A percentile compares a stretch with the other conserved stretches of the same genome.
These are phyloP conservation scores for Zelostemma sp. DNA, from an alignment of 1,140 invertebrate species.

Conservation along the genomic window DNA sequence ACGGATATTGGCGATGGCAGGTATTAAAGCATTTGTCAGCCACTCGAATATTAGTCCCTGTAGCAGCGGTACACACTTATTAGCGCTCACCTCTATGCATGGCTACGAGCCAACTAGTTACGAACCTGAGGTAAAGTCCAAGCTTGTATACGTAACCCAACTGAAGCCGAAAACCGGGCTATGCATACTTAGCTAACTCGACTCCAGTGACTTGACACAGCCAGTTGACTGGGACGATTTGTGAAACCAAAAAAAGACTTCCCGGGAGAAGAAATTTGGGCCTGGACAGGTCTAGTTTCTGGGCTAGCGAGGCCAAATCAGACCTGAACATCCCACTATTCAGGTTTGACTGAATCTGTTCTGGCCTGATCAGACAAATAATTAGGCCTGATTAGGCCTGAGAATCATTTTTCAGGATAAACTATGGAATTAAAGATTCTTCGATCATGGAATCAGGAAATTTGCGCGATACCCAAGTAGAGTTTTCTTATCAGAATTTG, in stretches of 20 bases:
- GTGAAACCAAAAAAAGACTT: constrained; percentile 7
- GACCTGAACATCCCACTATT: no score
- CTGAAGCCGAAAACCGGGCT: constrained; percentile 40
- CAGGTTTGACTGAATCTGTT: no score
- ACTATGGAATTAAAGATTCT: no score
- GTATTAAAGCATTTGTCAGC: constrained; percentile 66
- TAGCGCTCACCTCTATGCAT: constrained; percentile 61
- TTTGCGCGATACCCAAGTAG: no score
- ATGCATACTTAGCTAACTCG: constrained; percentile 56
- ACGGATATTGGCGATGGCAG: constrained; percentile 57
- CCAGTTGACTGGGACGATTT: constrained; percentile 29
- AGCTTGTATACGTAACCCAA: constrained; percentile 47
- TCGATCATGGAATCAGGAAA: no score
- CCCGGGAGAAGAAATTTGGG: no score
- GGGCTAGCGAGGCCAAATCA: no score
- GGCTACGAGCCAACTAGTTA: constrained; percentile 64
- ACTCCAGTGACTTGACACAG: constrained; percentile 22
- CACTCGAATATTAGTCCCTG: constrained; percentile 56
- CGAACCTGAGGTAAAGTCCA: constrained; percentile 54
- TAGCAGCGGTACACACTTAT: constrained; percentile 58
- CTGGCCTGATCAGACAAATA: background rate
- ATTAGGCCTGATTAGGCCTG: background rate
- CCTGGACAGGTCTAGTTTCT: no score
- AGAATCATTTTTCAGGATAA: no score
- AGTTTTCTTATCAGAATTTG: no score